These are phyloP conservation scores for Oedothorax gibbosus DNA, from an alignment of 1,140 invertebrate genomes.

Conservation along the genomic window DNA sequence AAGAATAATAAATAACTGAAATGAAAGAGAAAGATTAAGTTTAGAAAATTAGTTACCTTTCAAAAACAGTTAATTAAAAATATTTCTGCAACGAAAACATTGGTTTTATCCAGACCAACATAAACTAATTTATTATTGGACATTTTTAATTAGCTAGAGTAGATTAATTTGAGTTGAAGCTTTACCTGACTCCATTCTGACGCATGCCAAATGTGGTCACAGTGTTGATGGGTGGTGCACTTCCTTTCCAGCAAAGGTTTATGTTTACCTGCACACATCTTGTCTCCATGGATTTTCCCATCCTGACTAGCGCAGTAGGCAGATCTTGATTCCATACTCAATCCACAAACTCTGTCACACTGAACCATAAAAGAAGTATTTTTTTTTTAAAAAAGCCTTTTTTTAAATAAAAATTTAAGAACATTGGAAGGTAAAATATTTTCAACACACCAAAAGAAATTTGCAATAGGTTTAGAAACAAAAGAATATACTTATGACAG, in stretches of 20 bases:
- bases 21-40: too few species aligned
- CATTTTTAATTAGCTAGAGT: not conserved
- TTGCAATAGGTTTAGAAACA: too few species aligned
- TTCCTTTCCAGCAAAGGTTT: slow-evolving; percentile 74
- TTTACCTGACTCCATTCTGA: slow-evolving; percentile 73
- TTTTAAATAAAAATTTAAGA: not conserved
- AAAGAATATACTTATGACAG: not conserved
- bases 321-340: slow-evolving; percentile 79
- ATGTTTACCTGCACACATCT: slow-evolving; percentile 75
- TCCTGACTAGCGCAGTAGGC: slow-evolving; percentile 80
- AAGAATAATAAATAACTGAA: too few species aligned
- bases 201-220: slow-evolving; percentile 85
- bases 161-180: not conserved
- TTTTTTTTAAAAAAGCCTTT: not conserved
- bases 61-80: too few species aligned
- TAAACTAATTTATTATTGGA: too few species aligned
- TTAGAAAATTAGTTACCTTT: too few species aligned
- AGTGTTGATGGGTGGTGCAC: slow-evolving; percentile 73
- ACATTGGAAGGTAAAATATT: not conserved
- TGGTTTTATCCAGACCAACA: too few species aligned
- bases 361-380: slow-evolving; percentile 10
- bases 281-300: slow-evolving; percentile 77
- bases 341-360: slow-evolving; percentile 81
- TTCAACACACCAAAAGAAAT: not conserved
- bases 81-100: too few species aligned